Evolutionary conservation across 2,797 vertebrate species (phyloP).

Genomic region (Sebastes nivosus): DNA sequence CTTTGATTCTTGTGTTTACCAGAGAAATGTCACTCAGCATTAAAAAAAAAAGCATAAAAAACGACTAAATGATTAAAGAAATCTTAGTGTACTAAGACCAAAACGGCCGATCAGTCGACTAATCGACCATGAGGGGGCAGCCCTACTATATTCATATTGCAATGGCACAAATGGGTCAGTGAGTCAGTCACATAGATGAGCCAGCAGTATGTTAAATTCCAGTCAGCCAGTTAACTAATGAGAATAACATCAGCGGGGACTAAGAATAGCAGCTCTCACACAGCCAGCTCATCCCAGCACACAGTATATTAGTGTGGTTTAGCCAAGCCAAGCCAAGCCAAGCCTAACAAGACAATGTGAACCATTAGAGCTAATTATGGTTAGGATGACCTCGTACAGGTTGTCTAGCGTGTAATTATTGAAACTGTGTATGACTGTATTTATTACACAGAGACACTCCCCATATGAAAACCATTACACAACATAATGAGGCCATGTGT

Average conservation of each 20-base stretch:
- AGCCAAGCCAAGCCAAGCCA: background rate
- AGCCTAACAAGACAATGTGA: background rate
- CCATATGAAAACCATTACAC: background rate
- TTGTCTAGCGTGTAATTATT: background rate
- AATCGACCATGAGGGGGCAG: background rate
- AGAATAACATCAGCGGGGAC: slow-evolving; percentile 15
- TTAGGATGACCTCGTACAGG: background rate
- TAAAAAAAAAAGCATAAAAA: too few species aligned
- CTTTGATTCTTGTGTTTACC: too few species aligned
- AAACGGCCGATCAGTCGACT: background rate
- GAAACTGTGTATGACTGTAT: background rate
- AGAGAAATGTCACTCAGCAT: too few species aligned
- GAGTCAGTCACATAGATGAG: slow-evolving; percentile 24
- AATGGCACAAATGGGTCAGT: slow-evolving; percentile 11
- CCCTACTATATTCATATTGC: background rate
- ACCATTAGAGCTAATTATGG: background rate
- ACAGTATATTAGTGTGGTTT: background rate
- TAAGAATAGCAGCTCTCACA: slow-evolving; percentile 42
- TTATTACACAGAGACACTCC: background rate
- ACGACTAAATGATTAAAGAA: too few species aligned
- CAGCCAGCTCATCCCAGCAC: background rate
- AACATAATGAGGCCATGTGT: background rate
- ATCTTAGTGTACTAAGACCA: too few species aligned
- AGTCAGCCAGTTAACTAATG: slow-evolving; percentile 25
- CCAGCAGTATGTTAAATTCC: slow-evolving; percentile 36